Base-by-base conservation (phyloP, 2,113 vertebrate species). In the Cyphomyrus plagiostoma region DNA sequence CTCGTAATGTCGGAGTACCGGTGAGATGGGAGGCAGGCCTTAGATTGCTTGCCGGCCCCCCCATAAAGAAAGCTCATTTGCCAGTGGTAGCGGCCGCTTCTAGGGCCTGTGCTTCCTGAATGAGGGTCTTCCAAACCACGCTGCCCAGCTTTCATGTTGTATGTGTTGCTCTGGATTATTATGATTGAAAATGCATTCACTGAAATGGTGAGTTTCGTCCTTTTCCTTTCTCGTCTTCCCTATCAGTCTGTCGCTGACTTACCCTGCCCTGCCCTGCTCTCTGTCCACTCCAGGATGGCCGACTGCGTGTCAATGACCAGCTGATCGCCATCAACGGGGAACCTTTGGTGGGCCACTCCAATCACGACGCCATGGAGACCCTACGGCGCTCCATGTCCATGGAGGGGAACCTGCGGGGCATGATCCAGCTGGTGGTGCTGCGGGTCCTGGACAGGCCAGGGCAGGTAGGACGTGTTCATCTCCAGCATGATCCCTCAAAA, bases 291-390 rank as follows among this genome's bases (percentile, higher is more conserved):
- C 92, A 99, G 98, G 98, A 99, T 35, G 97, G 98, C 0, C 98
- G 98, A 0, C 94, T 99, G 74, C 91, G 95, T 21, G 92, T 96
- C 4, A 99, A 99, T 82, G 98, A 99, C 92, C 98, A 99, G 92
- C 95, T 99, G 93, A 95, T 99, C 23, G 98, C 97, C 0, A 97
- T 99, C n/a, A 99, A 99, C 2, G 97, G 98, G 1, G 98, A 99
- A 90, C 96, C 97, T 0, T 95, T 99, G 88, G 92, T 98, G 92
- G 97, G 97, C 88, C 96, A 96, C 92, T 98, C 98, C 21, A 99
- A 99, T 92, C 98, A 98, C 0, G 96, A 98, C 90, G 98, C 98
- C 80, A 99, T 99, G 98, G 98, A 99, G 93, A 98, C 98, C 0
- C 95, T 99, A 0, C 94, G 98, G 10, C 96, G 98, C 85, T 99